Percentiles rank a stretch among this genome's conserved stretches.
Conservation (phyloP, 2,113 vertebrate genomes). For the Halichoerus grypus region DNA sequence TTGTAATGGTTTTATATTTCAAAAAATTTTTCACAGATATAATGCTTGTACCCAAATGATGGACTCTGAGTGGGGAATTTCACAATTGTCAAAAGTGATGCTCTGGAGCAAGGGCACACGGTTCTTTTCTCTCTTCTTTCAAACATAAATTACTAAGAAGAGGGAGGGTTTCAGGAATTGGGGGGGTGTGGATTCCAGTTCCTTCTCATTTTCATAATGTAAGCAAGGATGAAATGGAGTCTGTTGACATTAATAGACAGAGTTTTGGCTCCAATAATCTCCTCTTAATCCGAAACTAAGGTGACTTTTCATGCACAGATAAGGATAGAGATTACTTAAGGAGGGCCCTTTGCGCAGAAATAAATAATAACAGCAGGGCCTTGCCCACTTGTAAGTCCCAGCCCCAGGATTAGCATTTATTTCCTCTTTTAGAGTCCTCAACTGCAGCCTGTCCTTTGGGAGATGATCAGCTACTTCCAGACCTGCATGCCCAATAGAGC, state of each 20-base stretch:
- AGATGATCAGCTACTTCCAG: background rate
- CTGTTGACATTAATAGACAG: background rate
- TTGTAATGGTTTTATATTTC: background rate
- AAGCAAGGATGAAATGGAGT: conserved; percentile 52
- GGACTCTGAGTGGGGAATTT: background rate
- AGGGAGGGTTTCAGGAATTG: background rate
- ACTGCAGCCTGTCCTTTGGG: background rate
- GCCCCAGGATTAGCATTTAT: background rate
- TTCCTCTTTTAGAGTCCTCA: background rate
- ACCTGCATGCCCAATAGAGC: background rate
- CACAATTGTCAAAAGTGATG: background rate
- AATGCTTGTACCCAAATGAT: background rate
- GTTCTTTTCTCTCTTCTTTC: background rate
- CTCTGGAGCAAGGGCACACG: background rate
- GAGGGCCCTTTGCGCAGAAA: background rate
- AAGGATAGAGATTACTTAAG: background rate
- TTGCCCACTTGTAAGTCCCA: background rate
- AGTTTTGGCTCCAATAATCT: background rate
- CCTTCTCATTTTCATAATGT: conserved; percentile 38
- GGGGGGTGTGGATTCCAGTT: background rate
- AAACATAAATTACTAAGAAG: background rate
- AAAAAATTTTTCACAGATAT: background rate
- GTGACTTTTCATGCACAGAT: background rate
- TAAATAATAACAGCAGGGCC: background rate
- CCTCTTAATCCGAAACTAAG: conserved; percentile 29